Conservation (phyloP, 2,888 invertebrate genomes). For the Athetis lepigone region DNA sequence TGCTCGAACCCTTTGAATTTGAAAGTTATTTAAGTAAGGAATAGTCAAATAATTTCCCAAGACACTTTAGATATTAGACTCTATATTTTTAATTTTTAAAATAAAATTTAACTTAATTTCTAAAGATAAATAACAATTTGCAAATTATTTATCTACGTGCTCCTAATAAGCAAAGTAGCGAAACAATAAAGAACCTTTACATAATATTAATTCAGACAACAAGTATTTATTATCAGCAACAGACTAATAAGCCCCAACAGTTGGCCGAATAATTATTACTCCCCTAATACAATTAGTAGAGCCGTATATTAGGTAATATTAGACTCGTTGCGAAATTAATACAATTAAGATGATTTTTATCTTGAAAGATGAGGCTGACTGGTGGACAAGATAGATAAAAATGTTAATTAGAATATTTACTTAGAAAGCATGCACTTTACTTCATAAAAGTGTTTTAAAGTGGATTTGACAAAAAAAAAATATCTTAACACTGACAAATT, state of each 20-base stretch:
- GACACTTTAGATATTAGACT: not conserved
- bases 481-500: no score
- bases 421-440: not conserved
- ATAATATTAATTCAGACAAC: conserved; percentile 37
- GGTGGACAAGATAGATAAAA: not conserved
- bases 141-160: conserved; percentile 1
- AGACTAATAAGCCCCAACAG: conserved; percentile 38
- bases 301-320: conserved; percentile 35
- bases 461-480: no score
- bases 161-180: conserved; percentile 3
- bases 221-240: conserved; percentile 40
- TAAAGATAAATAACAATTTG: not conserved
- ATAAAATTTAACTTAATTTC: no score
- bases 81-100: no score
- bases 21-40: not conserved
- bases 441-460: no score
- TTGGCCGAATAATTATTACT: conserved; percentile 33
- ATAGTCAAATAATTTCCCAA: conserved; percentile 14
- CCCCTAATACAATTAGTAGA: conserved; percentile 41
- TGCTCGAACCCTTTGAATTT: conserved; percentile 13
- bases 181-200: conserved; percentile 11
- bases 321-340: conserved; percentile 59
- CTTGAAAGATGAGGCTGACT: not conserved
- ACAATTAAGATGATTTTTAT: conserved; percentile 30
- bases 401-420: not conserved